Evolutionary conservation across 2,797 vertebrate genomes (phyloP).

Genomic region (Catharus ustulatus): DNA sequence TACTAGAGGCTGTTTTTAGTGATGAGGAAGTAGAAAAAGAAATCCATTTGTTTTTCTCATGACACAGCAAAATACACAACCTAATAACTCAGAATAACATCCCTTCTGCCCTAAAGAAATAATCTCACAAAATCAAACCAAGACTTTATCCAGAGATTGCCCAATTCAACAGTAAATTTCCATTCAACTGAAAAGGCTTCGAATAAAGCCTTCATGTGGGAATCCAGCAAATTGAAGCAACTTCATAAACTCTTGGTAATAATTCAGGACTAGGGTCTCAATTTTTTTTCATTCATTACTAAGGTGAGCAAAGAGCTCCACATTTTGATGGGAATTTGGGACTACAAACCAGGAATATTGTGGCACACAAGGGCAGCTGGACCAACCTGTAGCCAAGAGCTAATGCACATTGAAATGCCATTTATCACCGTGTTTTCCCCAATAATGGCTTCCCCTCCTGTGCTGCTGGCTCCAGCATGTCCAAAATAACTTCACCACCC

Average conservation of each 20-base stretch:
- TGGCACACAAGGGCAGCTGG: not conserved
- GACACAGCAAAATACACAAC: slow-evolving; percentile 57
- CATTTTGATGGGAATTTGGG: not conserved
- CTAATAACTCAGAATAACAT: slow-evolving; percentile 60
- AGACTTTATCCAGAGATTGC: slow-evolving; percentile 43
- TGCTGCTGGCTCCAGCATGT: not conserved
- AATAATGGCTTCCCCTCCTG: not conserved
- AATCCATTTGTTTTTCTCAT: slow-evolving; percentile 58
- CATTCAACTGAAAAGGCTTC: slow-evolving; percentile 13
- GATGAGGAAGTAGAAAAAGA: slow-evolving; percentile 65
- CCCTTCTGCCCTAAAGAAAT: slow-evolving; percentile 62
- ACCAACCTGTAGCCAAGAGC: not conserved
- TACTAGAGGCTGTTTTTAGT: slow-evolving; percentile 52
- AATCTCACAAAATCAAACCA: slow-evolving; percentile 62
- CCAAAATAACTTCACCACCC: not conserved
- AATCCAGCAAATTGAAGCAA: not conserved
- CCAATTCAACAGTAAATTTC: slow-evolving; percentile 54
- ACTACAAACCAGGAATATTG: not conserved
- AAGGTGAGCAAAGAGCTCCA: not conserved
- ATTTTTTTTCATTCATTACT: not conserved
- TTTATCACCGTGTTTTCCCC: not conserved
- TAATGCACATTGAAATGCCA: accelerated
- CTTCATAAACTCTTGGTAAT: not conserved
- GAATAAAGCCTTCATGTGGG: not conserved
- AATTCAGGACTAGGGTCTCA: not conserved